Evolutionary conservation across 2,888 invertebrate species (phyloP).

Genomic region (Penaeus monodon): DNA sequence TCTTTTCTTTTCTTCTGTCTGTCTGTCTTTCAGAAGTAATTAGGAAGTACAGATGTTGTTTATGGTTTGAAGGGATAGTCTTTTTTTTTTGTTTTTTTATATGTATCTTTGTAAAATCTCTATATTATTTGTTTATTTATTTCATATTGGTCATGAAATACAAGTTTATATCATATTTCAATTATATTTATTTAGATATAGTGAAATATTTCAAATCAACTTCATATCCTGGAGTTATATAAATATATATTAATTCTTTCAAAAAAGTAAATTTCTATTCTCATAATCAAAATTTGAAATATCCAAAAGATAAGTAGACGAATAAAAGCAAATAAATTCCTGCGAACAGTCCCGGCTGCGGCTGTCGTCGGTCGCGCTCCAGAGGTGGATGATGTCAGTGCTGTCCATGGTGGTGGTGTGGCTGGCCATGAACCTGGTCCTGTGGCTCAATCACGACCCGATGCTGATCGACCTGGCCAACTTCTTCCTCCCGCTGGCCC

Average conservation of each 20-base stretch:
- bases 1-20: background rate
- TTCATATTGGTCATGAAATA: background rate
- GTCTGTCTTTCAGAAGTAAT: background rate
- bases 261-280: no score
- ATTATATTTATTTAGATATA: no score
- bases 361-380: conserved; percentile 69
- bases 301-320: no score
- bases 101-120: background rate
- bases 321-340: background rate
- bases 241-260: no score
- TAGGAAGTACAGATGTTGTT: no score
- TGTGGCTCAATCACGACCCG: conserved; percentile 69
- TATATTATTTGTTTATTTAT: background rate
- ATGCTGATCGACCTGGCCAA: conserved; percentile 68
- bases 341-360: conserved; percentile 68
- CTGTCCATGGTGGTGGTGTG: conserved; percentile 69
- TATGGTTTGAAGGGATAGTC: no score
- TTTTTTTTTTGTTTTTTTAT: background rate
- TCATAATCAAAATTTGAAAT: no score
- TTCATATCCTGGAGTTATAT: no score
- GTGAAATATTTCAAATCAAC: no score
- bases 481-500: conserved; percentile 69
- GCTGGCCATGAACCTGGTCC: conserved; percentile 69
- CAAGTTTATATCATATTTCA: no score
- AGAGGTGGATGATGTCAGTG: conserved; percentile 71